A percentile compares a stretch with the other conserved stretches of the same genome.
Conservation (phyloP, 2,888 invertebrate species). For the Temnothorax ravouxi region DNA sequence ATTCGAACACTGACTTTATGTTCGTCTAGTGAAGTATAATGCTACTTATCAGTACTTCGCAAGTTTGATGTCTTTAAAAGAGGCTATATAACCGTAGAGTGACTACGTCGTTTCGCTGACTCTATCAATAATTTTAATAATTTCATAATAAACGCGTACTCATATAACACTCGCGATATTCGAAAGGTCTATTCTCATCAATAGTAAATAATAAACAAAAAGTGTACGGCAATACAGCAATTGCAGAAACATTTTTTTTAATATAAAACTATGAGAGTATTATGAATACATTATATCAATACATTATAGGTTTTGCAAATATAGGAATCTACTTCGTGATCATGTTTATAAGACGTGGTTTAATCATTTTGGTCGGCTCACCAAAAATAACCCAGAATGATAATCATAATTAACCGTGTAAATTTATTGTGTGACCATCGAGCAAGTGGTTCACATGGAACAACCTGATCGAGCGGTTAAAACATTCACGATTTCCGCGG, state of each 20-base stretch:
- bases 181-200: background rate
- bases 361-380: background rate
- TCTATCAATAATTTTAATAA: background rate
- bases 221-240: background rate
- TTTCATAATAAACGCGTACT: background rate
- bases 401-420: slow-evolving; percentile 1
- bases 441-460: background rate
- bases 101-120: background rate
- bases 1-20: slow-evolving; percentile 12
- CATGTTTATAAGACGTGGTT: background rate
- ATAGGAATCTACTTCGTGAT: background rate
- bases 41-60: background rate
- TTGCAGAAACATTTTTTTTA: background rate
- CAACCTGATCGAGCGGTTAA: background rate
- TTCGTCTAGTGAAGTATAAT: background rate
- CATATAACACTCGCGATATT: background rate
- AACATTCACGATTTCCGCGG: slow-evolving; percentile 56
- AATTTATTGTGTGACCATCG: background rate
- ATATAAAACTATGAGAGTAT: background rate
- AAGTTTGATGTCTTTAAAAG: background rate
- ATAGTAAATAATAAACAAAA: background rate
- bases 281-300: background rate
- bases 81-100: background rate
- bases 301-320: background rate
- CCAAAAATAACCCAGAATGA: background rate